Evolutionary conservation across 2,888 invertebrate genomes (phyloP).

Genomic region (Aphodius sticticus): DNA sequence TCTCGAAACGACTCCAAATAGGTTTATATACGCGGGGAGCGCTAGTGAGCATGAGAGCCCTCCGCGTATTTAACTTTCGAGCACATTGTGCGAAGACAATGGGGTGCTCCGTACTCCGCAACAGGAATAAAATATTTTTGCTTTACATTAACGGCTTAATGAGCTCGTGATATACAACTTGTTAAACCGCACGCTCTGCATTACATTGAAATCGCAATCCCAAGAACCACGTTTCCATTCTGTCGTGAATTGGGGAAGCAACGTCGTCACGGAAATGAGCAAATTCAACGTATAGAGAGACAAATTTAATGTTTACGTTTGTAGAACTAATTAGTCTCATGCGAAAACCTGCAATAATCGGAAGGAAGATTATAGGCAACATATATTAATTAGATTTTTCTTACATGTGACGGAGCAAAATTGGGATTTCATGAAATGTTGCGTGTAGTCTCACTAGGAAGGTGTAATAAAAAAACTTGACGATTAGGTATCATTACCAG

Average conservation of each 20-base stretch:
- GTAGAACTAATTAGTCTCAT: neutral
- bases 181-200: neutral
- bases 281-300: neutral
- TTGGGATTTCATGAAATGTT: too few species aligned
- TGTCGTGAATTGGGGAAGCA: neutral
- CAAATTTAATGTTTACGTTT: neutral
- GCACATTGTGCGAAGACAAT: neutral
- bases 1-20: constrained; percentile 4
- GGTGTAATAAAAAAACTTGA: too few species aligned
- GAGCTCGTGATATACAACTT: neutral
- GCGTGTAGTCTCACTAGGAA: too few species aligned
- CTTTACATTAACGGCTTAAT: neutral
- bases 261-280: neutral
- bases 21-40: neutral
- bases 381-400: too few species aligned
- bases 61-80: neutral
- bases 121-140: neutral
- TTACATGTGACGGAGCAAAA: too few species aligned
- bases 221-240: neutral
- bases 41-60: neutral
- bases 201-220: neutral
- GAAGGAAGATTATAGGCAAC: too few species aligned
- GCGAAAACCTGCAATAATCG: too few species aligned
- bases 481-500: neutral
- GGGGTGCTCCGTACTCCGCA: neutral